These are phyloP conservation scores for Nasalis larvatus DNA, from an alignment of 2,113 vertebrate species.

Conservation along the genomic window DNA sequence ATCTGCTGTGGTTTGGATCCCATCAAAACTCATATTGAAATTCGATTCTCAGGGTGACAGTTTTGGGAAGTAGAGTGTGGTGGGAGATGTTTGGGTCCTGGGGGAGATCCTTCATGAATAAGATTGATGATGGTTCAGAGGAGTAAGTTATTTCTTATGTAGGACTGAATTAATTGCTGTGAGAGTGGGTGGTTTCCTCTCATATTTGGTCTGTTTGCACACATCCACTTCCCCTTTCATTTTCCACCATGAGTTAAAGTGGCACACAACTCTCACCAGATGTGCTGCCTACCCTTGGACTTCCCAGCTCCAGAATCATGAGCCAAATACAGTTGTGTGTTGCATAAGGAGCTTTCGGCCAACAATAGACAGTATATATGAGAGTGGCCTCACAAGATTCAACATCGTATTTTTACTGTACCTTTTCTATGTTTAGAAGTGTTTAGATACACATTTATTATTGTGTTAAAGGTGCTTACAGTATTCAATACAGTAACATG, in stretches of 20 bases:
- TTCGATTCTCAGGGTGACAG: background rate
- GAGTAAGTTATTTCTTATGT: background rate
- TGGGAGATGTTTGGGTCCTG: background rate
- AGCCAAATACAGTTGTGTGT: background rate
- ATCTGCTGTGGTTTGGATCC: background rate
- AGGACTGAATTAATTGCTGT: background rate
- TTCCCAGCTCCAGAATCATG: background rate
- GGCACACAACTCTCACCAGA: background rate
- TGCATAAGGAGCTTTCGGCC: background rate
- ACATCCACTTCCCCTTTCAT: background rate
- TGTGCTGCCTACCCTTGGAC: background rate
- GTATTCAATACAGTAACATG: background rate
- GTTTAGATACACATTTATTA: background rate
- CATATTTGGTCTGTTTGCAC: background rate
- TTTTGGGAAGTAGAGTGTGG: background rate
- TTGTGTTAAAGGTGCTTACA: background rate
- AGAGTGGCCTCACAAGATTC: background rate
- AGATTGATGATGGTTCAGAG: background rate
- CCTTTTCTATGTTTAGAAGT: background rate
- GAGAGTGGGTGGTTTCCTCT: background rate
- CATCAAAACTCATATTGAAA: background rate
- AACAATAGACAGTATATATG: background rate
- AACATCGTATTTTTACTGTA: background rate
- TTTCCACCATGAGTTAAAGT: background rate
- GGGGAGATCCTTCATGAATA: background rate